Conservation (phyloP, 2,797 vertebrate genomes). For the Otolemur crassicaudatus region DNA sequence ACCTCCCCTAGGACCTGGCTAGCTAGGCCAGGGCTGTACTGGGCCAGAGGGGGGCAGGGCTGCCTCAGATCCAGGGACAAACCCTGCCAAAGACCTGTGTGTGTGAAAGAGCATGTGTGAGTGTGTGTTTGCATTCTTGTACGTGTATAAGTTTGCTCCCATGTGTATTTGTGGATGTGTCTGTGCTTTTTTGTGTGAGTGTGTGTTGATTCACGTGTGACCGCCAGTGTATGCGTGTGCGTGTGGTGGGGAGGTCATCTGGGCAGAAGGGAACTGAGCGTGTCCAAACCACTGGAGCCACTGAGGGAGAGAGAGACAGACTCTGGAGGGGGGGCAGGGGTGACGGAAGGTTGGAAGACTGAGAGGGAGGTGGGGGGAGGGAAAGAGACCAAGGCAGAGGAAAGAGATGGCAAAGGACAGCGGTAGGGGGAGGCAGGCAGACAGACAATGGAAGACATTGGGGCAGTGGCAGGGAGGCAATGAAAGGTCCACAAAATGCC, state of each 20-base stretch:
- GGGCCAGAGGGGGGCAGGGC: background rate
- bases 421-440: background rate
- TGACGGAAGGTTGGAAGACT: fast-evolving
- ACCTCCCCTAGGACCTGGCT: background rate
- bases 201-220: background rate
- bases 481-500: background rate
- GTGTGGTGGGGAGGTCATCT: constrained; percentile 73
- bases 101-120: background rate
- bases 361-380: background rate
- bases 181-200: background rate
- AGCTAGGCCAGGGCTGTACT: background rate
- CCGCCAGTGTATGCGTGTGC: background rate
- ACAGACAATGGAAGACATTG: fast-evolving
- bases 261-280: constrained; percentile 54
- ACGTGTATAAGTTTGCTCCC: background rate
- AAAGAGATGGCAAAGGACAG: background rate
- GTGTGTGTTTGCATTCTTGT: background rate
- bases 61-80: background rate
- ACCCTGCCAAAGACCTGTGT: background rate
- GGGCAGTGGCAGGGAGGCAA: background rate
- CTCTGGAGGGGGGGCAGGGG: fast-evolving
- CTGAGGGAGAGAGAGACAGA: constrained; percentile 51
- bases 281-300: constrained; percentile 81
- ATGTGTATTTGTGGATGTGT: background rate
- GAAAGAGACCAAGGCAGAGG: background rate